These are phyloP conservation scores for Brachionus calyciflorus DNA, from an alignment of 1,140 invertebrate genomes.

Conservation along the genomic window DNA sequence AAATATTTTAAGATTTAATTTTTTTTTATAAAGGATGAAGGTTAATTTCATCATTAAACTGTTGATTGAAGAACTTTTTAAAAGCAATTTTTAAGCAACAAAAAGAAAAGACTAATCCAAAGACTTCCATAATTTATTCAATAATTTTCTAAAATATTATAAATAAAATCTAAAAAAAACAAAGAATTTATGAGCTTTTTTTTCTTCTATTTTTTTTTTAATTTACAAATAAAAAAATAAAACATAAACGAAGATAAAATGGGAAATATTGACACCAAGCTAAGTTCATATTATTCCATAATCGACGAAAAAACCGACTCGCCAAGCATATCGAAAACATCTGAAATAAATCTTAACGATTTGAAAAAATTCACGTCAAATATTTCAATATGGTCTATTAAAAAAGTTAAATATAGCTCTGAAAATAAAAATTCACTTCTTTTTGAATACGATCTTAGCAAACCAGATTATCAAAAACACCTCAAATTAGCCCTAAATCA, in stretches of 20 bases:
- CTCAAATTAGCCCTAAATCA: conserved; percentile 22
- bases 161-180: too few relatives aligned
- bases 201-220: too few relatives aligned
- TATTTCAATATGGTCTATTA: conserved; percentile 3
- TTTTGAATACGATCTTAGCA: not conserved
- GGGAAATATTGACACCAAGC: conserved; percentile 41
- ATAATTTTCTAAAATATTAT: too few relatives aligned
- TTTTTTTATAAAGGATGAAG: too few relatives aligned
- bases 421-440: conserved; percentile 35
- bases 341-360: not conserved
- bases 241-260: too few relatives aligned
- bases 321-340: not conserved
- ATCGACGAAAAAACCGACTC: conserved; percentile 6
- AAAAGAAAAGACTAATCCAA: not conserved
- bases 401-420: not conserved
- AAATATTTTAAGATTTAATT: not conserved
- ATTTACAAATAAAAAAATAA: too few relatives aligned
- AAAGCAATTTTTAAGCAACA: not conserved
- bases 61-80: not conserved
- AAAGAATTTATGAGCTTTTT: too few relatives aligned
- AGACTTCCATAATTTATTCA: not conserved
- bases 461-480: not conserved
- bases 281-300: conserved; percentile 23
- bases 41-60: not conserved
- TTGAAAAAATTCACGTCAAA: conserved; percentile 28